Percentiles rank a stretch among this genome's conserved stretches.
These are phyloP conservation scores for Myotis brandtii DNA, from an alignment of 2,113 vertebrate genomes.

Conservation along the genomic window DNA sequence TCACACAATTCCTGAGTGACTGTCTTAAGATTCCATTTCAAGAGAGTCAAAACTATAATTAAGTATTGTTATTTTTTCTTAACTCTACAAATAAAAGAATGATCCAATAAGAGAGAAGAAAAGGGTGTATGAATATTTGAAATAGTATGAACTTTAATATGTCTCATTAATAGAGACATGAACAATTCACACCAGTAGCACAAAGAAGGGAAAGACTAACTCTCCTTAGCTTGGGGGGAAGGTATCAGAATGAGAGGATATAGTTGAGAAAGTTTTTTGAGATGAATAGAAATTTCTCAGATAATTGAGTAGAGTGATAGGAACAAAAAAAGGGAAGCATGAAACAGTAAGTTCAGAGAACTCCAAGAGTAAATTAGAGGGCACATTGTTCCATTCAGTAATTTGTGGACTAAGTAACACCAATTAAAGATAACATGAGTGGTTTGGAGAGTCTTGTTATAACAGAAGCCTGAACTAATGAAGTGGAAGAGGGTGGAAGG, in stretches of 20 bases:
- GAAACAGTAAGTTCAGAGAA: not conserved
- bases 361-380: not conserved
- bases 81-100: not conserved
- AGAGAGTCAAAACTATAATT: not conserved
- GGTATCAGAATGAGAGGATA: not conserved
- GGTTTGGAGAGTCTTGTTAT: not conserved
- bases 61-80: not conserved
- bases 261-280: not conserved
- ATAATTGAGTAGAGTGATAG: not conserved
- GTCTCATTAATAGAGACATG: not conserved
- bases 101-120: not conserved
- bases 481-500: not conserved
- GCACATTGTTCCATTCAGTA: not conserved
- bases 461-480: not conserved
- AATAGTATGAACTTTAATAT: not conserved
- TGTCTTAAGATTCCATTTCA: not conserved
- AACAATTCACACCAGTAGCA: not conserved
- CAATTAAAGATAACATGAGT: not conserved
- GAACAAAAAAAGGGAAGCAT: not conserved
- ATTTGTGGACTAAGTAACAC: not conserved
- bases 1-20: not conserved
- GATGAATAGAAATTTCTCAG: not conserved
- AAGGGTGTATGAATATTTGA: not conserved
- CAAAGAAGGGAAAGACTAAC: not conserved
- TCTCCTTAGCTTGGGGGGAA: not conserved